Conservation (phyloP, 2,888 invertebrate species). For the Tipula helvola region DNA sequence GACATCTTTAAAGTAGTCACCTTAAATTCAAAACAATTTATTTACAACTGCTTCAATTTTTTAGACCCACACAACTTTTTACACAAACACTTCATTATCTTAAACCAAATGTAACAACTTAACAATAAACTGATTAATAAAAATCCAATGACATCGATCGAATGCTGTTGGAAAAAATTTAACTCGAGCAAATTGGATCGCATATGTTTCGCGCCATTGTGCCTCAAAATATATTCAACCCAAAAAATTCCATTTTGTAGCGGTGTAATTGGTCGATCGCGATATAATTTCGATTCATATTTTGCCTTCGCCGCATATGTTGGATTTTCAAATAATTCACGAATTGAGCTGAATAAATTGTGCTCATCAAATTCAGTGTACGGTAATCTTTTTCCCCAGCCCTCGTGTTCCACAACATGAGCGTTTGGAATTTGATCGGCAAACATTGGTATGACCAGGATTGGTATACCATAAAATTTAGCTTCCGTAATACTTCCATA, state of each 20-base stretch:
- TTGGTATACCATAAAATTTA: constrained; percentile 7
- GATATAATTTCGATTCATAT: background rate
- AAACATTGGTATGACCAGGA: constrained; percentile 17
- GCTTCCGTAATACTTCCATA: background rate
- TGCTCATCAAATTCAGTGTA: constrained; percentile 19
- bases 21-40: background rate
- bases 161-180: background rate
- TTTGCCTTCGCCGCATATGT: constrained; percentile 19
- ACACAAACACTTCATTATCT: background rate
- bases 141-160: background rate
- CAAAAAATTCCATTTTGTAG: background rate
- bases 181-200: background rate
- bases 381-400: constrained; percentile 25
- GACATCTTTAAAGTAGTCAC: too few relatives aligned
- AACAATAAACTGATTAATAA: background rate
- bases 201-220: background rate
- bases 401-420: constrained; percentile 20
- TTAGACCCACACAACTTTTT: background rate
- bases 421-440: constrained; percentile 29
- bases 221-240: background rate
- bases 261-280: background rate
- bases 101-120: background rate
- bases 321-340: constrained; percentile 25
- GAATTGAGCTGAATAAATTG: constrained; percentile 19
- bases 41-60: background rate